These are phyloP conservation scores for Nothocercus julius DNA, from an alignment of 2,113 vertebrate genomes.

Conservation along the genomic window DNA sequence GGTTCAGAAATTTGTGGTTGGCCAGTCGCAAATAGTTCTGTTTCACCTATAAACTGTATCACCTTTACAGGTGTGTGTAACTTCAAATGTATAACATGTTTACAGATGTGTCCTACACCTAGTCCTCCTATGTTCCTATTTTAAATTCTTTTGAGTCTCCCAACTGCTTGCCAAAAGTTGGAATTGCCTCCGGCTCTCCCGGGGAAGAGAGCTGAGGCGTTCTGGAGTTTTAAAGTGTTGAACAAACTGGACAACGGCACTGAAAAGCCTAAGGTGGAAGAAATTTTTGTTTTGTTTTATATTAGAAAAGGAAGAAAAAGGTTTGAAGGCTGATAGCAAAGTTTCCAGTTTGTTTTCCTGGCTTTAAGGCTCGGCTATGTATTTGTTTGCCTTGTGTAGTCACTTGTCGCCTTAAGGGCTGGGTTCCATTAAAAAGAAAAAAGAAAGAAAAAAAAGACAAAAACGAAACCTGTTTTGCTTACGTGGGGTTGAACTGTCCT, in stretches of 20 bases:
- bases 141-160: slow-evolving; percentile 76
- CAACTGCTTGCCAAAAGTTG: slow-evolving; percentile 81
- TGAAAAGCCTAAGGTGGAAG: slow-evolving; percentile 62
- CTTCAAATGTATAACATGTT: slow-evolving; percentile 79
- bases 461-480: slow-evolving; percentile 58
- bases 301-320: slow-evolving; percentile 31
- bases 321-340: slow-evolving; percentile 65
- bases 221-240: slow-evolving; percentile 82
- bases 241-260: slow-evolving; percentile 79
- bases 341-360: slow-evolving; percentile 80
- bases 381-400: slow-evolving; percentile 82
- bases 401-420: slow-evolving; percentile 82
- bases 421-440: slow-evolving; percentile 46
- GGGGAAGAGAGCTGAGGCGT: slow-evolving; percentile 58
- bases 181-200: slow-evolving; percentile 58
- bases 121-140: slow-evolving; percentile 66
- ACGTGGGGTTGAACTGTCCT: slow-evolving; percentile 53
- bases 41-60: slow-evolving; percentile 79
- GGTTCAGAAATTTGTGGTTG: slow-evolving; percentile 78
- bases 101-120: slow-evolving; percentile 77
- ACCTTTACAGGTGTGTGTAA: slow-evolving; percentile 73
- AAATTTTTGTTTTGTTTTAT: slow-evolving; percentile 13
- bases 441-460: neutral
- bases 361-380: slow-evolving; percentile 82
- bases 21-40: slow-evolving; percentile 76